A percentile compares a stretch with the other conserved stretches of the same genome.
These are phyloP conservation scores for Homarus gammarus DNA, from an alignment of 2,888 invertebrate species.

Conservation along the genomic window DNA sequence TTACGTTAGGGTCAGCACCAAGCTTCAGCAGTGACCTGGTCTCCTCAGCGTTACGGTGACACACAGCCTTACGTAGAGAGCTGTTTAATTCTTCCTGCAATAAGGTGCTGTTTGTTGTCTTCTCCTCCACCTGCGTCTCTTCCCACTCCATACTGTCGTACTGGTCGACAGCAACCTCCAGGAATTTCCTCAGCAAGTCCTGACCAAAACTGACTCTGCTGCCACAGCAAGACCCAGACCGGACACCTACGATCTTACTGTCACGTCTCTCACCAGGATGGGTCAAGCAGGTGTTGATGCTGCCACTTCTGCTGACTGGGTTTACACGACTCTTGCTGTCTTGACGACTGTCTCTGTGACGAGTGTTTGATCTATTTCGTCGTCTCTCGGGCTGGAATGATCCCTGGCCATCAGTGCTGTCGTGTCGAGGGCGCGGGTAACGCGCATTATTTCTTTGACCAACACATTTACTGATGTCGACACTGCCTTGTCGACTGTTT, in stretches of 20 bases:
- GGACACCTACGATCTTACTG: background rate
- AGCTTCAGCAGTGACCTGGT: slow-evolving; percentile 43
- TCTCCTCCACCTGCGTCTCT: background rate
- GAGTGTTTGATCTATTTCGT: background rate
- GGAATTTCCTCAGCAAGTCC: slow-evolving; percentile 43
- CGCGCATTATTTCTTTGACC: background rate
- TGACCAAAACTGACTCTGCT: slow-evolving; percentile 51
- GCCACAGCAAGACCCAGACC: background rate
- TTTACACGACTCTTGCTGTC: background rate
- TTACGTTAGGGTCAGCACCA: slow-evolving; percentile 67
- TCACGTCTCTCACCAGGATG: background rate
- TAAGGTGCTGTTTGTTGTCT: background rate
- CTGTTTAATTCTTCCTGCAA: slow-evolving; percentile 44
- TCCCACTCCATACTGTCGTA: slow-evolving; percentile 46
- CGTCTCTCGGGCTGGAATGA: background rate
- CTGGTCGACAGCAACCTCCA: slow-evolving; percentile 39
- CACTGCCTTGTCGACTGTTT: background rate
- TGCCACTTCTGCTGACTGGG: background rate
- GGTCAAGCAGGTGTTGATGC: slow-evolving; percentile 3
- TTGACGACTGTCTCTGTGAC: background rate
- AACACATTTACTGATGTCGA: background rate
- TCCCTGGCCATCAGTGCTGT: background rate
- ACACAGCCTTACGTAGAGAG: slow-evolving; percentile 38
- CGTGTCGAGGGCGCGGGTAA: background rate
- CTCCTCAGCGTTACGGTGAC: slow-evolving; percentile 26